Percentiles rank a stretch among this genome's conserved stretches.
Evolutionary conservation across 2,888 invertebrate genomes (phyloP).

Genomic region (Hyalella azteca): DNA sequence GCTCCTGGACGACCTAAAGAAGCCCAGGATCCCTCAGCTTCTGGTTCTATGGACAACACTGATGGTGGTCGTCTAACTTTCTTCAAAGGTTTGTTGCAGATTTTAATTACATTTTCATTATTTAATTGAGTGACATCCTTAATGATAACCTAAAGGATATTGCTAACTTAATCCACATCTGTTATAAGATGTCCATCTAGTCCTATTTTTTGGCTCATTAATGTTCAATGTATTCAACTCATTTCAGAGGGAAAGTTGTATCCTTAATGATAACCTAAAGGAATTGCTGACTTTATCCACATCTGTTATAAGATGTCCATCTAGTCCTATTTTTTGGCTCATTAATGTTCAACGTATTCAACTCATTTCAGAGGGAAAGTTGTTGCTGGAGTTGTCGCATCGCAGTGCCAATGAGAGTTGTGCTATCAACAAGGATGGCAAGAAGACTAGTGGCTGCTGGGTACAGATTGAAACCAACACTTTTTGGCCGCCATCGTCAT

Average conservation of each 20-base stretch:
- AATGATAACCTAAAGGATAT: too few relatives aligned
- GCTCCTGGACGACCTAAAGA: background rate
- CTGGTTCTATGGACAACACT: background rate
- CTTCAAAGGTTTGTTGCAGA: conserved; percentile 23
- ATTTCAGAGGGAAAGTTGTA: conserved; percentile 4
- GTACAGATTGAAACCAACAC: conserved; percentile 18
- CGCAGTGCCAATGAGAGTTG: background rate
- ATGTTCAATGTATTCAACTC: background rate
- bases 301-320: too few relatives aligned
- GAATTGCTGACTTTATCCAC: too few relatives aligned
- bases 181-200: too few relatives aligned
- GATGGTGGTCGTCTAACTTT: conserved; percentile 33
- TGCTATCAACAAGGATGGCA: background rate
- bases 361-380: conserved; percentile 1
- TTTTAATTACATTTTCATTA: too few relatives aligned
- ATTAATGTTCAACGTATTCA: too few relatives aligned
- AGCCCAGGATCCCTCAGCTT: background rate
- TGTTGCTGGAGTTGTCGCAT: conserved; percentile 26
- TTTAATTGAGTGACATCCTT: too few relatives aligned
- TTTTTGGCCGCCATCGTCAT: conserved; percentile 9
- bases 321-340: too few relatives aligned
- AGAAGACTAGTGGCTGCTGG: background rate
- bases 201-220: too few relatives aligned
- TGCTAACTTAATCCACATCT: too few relatives aligned
- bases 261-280: too few relatives aligned